Conservation (phyloP, 2,113 vertebrate species). For the Pelmatolapia mariae region DNA sequence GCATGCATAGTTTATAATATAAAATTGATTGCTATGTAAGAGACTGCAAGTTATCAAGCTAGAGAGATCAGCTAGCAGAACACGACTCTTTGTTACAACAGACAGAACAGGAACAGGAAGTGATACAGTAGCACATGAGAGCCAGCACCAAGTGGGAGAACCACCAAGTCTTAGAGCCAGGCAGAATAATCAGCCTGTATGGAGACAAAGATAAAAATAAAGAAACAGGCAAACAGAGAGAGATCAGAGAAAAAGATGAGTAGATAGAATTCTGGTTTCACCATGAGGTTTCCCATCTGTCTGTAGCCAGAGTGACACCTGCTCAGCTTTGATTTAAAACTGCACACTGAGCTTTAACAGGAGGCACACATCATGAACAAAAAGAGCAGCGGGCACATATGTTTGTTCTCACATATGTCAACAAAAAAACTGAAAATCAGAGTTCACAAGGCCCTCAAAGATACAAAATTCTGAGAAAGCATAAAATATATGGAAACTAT, state of each 20-base stretch:
- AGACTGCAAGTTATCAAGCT: background rate
- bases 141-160: background rate
- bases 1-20: background rate
- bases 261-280: conserved; percentile 2
- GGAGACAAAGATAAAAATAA: background rate
- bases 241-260: conserved; percentile 25
- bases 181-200: background rate
- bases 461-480: background rate
- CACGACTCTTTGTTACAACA: background rate
- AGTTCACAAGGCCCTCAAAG: background rate
- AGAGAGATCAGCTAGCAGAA: background rate
- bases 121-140: background rate
- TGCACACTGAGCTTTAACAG: conserved; percentile 1
- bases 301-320: conserved; percentile 11
- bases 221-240: background rate
- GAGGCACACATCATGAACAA: background rate
- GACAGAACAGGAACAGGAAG: background rate
- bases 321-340: conserved; percentile 27
- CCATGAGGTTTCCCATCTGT: conserved; percentile 28
- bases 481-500: background rate
- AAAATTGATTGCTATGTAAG: background rate
- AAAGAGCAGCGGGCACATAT: background rate
- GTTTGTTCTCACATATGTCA: background rate
- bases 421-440: background rate
- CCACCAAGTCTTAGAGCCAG: background rate